These are phyloP conservation scores for Syrmaticus mikado DNA, from an alignment of 2,113 vertebrate genomes.

Conservation along the genomic window DNA sequence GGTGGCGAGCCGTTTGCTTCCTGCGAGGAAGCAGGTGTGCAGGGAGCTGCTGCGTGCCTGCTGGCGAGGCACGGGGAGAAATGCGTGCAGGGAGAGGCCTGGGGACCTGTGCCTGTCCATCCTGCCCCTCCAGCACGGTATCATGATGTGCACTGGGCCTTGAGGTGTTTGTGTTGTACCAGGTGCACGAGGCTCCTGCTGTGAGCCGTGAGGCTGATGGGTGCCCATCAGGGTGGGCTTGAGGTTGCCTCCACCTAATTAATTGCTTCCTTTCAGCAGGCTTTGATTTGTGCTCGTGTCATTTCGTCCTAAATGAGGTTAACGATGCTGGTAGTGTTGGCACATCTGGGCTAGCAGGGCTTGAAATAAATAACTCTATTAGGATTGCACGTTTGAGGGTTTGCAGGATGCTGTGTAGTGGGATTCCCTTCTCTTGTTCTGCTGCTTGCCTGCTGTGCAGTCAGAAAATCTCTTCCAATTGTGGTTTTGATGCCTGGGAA, in stretches of 20 bases:
- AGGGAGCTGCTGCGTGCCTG: not conserved
- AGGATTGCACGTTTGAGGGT: not conserved
- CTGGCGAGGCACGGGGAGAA: not conserved
- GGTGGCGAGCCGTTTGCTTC: slow-evolving; percentile 20
- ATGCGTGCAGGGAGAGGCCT: not conserved
- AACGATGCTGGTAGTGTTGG: slow-evolving; percentile 28
- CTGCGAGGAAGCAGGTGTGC: slow-evolving; percentile 32
- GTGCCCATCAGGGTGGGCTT: not conserved
- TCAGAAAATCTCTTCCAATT: slow-evolving; percentile 33
- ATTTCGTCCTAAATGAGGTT: slow-evolving; percentile 36
- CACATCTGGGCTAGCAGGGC: slow-evolving; percentile 38
- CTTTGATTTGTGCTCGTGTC: slow-evolving; percentile 31
- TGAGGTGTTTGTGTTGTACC: not conserved
- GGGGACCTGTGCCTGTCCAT: not conserved
- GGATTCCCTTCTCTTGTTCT: slow-evolving; percentile 34
- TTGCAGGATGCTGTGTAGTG: not conserved
- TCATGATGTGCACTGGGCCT: not conserved
- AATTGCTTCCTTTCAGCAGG: slow-evolving; percentile 31
- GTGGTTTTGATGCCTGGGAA: slow-evolving; percentile 11
- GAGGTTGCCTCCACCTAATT: slow-evolving; percentile 17
- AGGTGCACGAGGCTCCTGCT: not conserved
- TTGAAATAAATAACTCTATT: slow-evolving; percentile 58
- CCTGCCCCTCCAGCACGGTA: not conserved
- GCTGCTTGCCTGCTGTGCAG: not conserved
- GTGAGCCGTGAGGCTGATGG: not conserved